Base-by-base conservation (phyloP, 2,888 invertebrate genomes). In the Taphrorychus bicolor region DNA sequence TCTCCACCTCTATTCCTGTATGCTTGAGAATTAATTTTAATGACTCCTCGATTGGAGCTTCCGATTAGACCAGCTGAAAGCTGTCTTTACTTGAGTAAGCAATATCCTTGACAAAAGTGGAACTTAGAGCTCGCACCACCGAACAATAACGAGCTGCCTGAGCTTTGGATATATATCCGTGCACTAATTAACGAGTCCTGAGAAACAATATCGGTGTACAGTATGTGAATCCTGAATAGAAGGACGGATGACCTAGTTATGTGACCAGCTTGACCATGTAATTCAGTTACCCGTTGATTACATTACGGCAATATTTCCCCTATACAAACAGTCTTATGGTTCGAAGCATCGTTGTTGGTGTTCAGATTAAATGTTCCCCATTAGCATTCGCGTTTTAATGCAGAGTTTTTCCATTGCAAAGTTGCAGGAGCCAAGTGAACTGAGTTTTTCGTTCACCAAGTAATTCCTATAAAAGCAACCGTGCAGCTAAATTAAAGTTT, bases 201-300 rank as follows among this genome's bases (percentile, higher is more conserved):
- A 54, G 54, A 32, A 32, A 17, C 17, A 17, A 54, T 21, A n/a
- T 54, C 54, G 24, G 24, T 23, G 23, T 54, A 54, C 54, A 21
- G 54, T 24, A 18, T 54, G n/a, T 32, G 54, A 42, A 58, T 58
- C 42, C 42, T 58, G 58, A 58, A 45, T 42, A 32, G 58, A 19
- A 45, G 24, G 58, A 58, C 58, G 42, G 17, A 9, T 58, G 58
- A 42, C 58, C 58, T 22, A 58, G 58, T 58, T 58, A 45, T 42
- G 23, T 42, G 14, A 19, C 19, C 42, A 45, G 58, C 19, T 58
- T 58, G 42, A 45, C 56, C 45, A 18, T 58, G 58, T 58, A 58
- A 58, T 58, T 58, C 16, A 58, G 42, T 58, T 58, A 45, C 17
- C 19, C 42, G 45, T 22, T 42, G 45, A 58, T 58, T 58, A 58